phyloP scores from a whole-genome alignment of 2,113 vertebrate genomes.

The Semicossyphus pulcher region DNA sequence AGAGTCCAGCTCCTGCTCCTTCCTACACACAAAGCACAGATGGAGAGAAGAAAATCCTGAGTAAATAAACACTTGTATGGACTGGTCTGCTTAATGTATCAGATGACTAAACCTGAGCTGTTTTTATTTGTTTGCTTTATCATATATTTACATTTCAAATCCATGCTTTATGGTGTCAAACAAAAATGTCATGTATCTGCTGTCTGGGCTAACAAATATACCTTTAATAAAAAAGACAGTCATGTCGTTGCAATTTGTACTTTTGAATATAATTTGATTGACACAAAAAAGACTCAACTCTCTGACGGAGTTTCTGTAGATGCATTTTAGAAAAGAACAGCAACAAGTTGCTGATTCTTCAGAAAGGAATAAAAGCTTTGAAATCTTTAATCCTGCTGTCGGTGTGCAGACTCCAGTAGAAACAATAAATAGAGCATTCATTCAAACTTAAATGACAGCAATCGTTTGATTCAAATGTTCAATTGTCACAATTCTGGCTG shows the following conservation, averaged over 20 bases:
- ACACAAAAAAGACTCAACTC: too few relatives aligned
- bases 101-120: background rate
- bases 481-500: background rate
- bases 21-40: constrained; percentile 80
- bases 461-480: background rate
- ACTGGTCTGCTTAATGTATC: background rate
- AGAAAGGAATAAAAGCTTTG: background rate
- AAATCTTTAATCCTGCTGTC: background rate
- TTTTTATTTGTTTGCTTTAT: too few relatives aligned
- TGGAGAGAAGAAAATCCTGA: background rate
- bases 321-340: background rate
- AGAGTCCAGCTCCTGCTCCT: constrained; percentile 96
- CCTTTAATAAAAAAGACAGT: background rate
- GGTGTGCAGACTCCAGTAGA: background rate
- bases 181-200: background rate
- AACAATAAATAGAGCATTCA: background rate
- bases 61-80: background rate
- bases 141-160: background rate
- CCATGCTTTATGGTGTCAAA: background rate
- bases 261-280: too few relatives aligned
- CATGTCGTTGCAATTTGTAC: too few relatives aligned
- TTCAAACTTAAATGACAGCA: background rate
- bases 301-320: too few relatives aligned
- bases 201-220: background rate
- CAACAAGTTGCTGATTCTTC: background rate